Conservation (phyloP, 1,140 invertebrate species). For the Tetranychus cinnabarinus region DNA sequence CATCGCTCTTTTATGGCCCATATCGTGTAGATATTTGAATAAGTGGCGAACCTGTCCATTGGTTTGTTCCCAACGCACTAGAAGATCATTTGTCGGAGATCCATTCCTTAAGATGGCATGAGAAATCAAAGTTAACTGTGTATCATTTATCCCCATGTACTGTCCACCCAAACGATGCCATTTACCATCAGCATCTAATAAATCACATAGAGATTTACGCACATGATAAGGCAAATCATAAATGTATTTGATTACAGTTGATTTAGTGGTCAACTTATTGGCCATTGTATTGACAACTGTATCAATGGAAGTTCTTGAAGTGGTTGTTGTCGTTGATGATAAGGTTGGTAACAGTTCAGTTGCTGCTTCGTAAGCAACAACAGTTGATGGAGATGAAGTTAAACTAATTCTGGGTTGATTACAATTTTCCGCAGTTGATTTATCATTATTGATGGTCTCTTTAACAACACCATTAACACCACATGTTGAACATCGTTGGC, state of each 20-base stretch:
- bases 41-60: conserved; percentile 54
- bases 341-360: too few species aligned
- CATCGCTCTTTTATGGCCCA: conserved; percentile 48
- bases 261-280: not conserved
- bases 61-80: conserved; percentile 46
- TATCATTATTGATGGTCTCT: too few species aligned
- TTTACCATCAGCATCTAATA: conserved; percentile 46
- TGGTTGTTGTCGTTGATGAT: too few species aligned
- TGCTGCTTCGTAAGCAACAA: too few species aligned
- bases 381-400: too few species aligned
- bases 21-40: conserved; percentile 38
- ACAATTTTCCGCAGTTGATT: too few species aligned
- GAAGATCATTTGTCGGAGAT: conserved; percentile 46
- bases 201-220: conserved; percentile 39
- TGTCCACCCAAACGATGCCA: conserved; percentile 44
- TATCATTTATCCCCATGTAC: conserved; percentile 26
- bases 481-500: too few species aligned
- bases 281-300: too few species aligned
- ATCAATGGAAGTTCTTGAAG: too few species aligned
- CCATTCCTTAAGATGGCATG: conserved; percentile 23
- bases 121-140: conserved; percentile 26
- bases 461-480: too few species aligned
- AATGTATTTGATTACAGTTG: not conserved
- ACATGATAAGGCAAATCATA: conserved; percentile 37
- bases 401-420: too few species aligned